Percentiles rank a stretch among this genome's conserved stretches.
phyloP scores from a whole-genome alignment of 2,888 invertebrate genomes.

The Trissolcus brochymenae region DNA sequence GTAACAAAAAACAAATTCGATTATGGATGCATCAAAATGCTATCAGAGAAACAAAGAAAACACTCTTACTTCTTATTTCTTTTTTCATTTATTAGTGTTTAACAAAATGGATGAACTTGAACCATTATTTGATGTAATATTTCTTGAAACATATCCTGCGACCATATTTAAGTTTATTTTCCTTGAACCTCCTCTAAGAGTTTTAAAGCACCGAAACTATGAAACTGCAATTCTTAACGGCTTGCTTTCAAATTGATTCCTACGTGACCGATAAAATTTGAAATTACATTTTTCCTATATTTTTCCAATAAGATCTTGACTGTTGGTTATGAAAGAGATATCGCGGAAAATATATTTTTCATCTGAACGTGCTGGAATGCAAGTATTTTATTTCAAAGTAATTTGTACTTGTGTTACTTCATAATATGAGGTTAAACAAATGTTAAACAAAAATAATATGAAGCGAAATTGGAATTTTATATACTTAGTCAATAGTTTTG shows the following conservation, averaged over 20 bases:
- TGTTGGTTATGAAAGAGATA: not conserved
- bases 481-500: too few relatives aligned
- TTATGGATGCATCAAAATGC: slow-evolving; percentile 51
- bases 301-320: not conserved
- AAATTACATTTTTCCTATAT: slow-evolving; percentile 3
- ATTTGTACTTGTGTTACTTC: too few relatives aligned
- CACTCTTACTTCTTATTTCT: slow-evolving; percentile 5
- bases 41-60: slow-evolving; percentile 40
- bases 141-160: slow-evolving; percentile 13
- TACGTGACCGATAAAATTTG: slow-evolving; percentile 22
- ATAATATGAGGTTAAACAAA: too few relatives aligned
- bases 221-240: slow-evolving; percentile 22
- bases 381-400: too few relatives aligned
- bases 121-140: too few relatives aligned
- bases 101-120: too few relatives aligned
- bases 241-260: slow-evolving; percentile 24
- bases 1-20: slow-evolving; percentile 56
- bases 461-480: too few relatives aligned
- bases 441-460: too few relatives aligned
- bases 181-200: slow-evolving; percentile 7
- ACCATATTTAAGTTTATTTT: slow-evolving; percentile 23
- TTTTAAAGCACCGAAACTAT: slow-evolving; percentile 22
- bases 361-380: too few relatives aligned
- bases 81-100: slow-evolving; percentile 16
- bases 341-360: too few relatives aligned